A percentile compares a stretch with the other conserved stretches of the same genome.
These are phyloP conservation scores for Pteropus rufus DNA, from an alignment of 2,797 vertebrate species.

Conservation along the genomic window DNA sequence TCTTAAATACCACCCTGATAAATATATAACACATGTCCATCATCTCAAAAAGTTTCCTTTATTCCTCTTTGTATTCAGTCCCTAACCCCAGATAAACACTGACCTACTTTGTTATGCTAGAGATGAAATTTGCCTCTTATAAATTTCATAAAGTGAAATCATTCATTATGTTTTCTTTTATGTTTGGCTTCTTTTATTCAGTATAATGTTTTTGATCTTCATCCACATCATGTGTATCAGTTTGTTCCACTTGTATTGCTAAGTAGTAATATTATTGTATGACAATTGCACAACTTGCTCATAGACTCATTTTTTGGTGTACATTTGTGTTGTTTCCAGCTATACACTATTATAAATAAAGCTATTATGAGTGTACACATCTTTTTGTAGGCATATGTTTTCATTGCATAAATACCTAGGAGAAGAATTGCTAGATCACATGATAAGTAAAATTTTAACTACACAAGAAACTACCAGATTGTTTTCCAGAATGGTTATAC, in stretches of 20 bases:
- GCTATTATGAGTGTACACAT: neutral
- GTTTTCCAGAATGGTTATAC: neutral
- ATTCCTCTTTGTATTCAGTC: neutral
- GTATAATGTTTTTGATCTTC: neutral
- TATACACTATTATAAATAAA: neutral
- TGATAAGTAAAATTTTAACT: neutral
- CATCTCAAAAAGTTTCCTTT: neutral
- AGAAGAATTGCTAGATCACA: neutral
- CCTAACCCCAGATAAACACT: neutral
- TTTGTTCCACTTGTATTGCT: neutral
- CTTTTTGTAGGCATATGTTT: neutral
- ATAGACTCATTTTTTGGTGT: neutral
- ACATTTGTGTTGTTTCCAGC: neutral
- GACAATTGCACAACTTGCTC: neutral
- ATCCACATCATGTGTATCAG: neutral
- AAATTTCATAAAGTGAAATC: neutral
- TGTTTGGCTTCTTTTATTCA: neutral
- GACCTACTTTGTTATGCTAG: neutral
- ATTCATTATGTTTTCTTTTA: neutral
- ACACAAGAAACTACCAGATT: neutral
- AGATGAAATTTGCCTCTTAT: neutral
- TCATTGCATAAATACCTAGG: neutral
- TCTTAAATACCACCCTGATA: neutral
- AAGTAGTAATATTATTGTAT: neutral
- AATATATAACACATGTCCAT: accelerated